Conservation (phyloP, 2,113 vertebrate species). For the Oreochromis aureus region DNA sequence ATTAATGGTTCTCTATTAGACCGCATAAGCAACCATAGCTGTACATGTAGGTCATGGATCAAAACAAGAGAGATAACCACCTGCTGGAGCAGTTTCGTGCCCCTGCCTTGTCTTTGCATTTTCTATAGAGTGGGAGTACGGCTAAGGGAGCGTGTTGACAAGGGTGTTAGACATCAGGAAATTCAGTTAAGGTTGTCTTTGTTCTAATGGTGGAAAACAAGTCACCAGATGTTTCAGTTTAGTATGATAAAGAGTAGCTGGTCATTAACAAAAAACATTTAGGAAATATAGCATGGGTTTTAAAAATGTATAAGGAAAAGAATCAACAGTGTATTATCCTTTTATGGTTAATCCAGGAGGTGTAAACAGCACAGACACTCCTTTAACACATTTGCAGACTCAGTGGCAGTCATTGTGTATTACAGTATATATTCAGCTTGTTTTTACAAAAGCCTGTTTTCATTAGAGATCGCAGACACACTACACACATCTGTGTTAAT, state of each 20-base stretch:
- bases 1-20: constrained; percentile 51
- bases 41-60: constrained; percentile 48
- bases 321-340: not conserved
- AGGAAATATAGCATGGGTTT: not conserved
- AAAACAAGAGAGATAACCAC: constrained; percentile 60
- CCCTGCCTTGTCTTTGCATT: not conserved
- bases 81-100: constrained; percentile 37
- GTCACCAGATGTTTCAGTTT: constrained; percentile 33
- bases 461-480: not conserved
- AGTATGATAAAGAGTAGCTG: not conserved
- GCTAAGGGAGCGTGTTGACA: not conserved
- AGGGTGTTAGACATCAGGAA: constrained; percentile 18
- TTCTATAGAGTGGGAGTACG: not conserved
- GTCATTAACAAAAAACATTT: not conserved
- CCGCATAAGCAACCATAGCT: constrained; percentile 21
- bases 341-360: not conserved
- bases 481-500: not conserved
- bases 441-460: not conserved
- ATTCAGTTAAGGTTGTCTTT: constrained; percentile 27
- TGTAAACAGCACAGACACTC: not conserved
- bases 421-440: not conserved
- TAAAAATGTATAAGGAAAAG: not conserved
- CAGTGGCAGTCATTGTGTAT: constrained; percentile 11
- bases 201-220: constrained; percentile 27
- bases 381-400: constrained; percentile 22